phyloP scores from a whole-genome alignment of 2,888 invertebrate species.

The Leucozona laternaria region DNA sequence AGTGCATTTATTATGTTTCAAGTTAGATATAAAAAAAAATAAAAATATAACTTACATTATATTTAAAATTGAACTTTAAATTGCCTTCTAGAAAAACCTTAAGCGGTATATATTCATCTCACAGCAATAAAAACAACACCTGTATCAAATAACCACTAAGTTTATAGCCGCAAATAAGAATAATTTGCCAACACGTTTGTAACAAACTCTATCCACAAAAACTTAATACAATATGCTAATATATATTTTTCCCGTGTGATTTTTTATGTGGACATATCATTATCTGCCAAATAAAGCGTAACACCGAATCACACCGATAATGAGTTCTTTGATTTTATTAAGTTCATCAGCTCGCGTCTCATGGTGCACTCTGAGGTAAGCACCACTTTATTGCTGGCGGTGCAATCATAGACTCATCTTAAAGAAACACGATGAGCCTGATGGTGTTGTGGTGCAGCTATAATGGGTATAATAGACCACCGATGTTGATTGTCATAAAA shows the following conservation, averaged over 20 bases:
- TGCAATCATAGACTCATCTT: slow-evolving; percentile 49
- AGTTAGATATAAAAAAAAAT: too few relatives aligned
- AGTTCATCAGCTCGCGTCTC: slow-evolving; percentile 34
- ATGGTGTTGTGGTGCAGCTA: neutral
- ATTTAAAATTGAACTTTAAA: too few relatives aligned
- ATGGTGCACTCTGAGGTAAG: slow-evolving; percentile 22
- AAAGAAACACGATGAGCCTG: slow-evolving; percentile 20
- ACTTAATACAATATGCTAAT: slow-evolving; percentile 48
- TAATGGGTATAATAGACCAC: slow-evolving; percentile 42
- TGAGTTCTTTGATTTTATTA: slow-evolving; percentile 65
- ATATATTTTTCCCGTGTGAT: slow-evolving; percentile 25
- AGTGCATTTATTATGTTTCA: too few relatives aligned
- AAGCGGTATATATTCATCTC: too few relatives aligned
- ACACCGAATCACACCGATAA: slow-evolving; percentile 60
- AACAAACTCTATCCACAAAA: too few relatives aligned
- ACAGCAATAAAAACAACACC: too few relatives aligned
- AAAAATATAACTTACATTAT: too few relatives aligned
- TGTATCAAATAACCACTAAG: too few relatives aligned
- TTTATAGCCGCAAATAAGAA: too few relatives aligned
- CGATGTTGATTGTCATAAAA: slow-evolving; percentile 49
- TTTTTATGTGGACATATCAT: neutral
- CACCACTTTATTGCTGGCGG: slow-evolving; percentile 51
- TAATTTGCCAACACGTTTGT: too few relatives aligned
- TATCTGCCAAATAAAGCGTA: slow-evolving; percentile 57
- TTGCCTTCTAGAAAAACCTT: too few relatives aligned